Evolutionary conservation across 2,888 invertebrate species (phyloP), one percentile per base, ranked within the genome.

Genomic region (Harpagoxenus sublaevis): DNA sequence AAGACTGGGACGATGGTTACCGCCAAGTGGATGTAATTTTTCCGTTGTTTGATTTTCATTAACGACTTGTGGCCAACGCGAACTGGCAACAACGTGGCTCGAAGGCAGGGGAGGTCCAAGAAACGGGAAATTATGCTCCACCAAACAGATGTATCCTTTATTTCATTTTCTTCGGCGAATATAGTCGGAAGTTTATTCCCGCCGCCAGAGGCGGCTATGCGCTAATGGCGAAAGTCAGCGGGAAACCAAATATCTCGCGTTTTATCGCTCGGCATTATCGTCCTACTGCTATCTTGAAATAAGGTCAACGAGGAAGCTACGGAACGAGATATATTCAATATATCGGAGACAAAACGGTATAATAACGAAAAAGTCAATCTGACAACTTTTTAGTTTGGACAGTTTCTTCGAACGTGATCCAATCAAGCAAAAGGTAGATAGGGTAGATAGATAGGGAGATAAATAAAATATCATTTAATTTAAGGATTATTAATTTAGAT

Each of bases 31-130:
- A 94, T 92, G 93, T 92, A 94, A 94, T 94, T 94, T 93, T 94
- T 93, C 92, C 93, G 92, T 93, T 95, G 95, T 95, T 95, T 95
- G 95, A 94, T 94, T 95, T 95, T 95, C 95, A 95, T 95, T 95
- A 95, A 94, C 94, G 92, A 94, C 94, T 93, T 92, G 93, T 94
- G 92, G 92, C 93, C 92, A 60, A 81, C 90, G 90, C 91, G 87
- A 88, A 86, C 89, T 81, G 77, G 91, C 87, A 84, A 81, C 79
- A 81, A 84, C 86, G 86, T 74, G 55, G 84, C 55, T 88, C 51
- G 84, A 84, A 87, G 68, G 86, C 57, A 53, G 57, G 75, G 78
- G 87, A 77, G 86, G 84, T 91, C 89, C 91, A 92, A 91, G 92
- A 90, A 92, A 89, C 90, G 87, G 89, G 89, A 91, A 92, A 92